Conservation (phyloP, 2,113 vertebrate genomes). For the Myrmecobius fasciatus region DNA sequence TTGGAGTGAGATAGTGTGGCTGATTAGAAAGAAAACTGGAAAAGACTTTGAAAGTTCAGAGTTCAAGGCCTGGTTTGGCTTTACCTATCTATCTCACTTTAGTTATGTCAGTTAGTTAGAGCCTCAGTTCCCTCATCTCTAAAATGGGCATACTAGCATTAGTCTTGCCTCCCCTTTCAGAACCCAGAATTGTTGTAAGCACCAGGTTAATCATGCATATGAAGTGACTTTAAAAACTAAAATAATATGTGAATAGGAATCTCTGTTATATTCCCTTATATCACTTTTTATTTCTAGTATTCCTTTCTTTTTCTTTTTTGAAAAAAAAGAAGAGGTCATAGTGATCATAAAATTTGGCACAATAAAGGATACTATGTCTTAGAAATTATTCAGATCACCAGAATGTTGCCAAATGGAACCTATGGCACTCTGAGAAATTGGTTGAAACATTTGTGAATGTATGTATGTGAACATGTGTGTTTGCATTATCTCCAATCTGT, state of each 20-base stretch:
- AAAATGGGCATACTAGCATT: not conserved
- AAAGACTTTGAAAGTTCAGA: not conserved
- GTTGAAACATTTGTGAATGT: not conserved
- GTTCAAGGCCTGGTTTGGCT: not conserved
- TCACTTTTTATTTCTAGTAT: not conserved
- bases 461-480: not conserved
- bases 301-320: not conserved
- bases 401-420: constrained; percentile 6
- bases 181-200: not conserved
- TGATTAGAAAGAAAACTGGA: not conserved
- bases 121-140: not conserved
- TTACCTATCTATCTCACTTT: not conserved
- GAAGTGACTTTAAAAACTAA: constrained; percentile 11
- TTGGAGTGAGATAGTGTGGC: not conserved
- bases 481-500: constrained; percentile 5
- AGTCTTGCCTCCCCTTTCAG: not conserved
- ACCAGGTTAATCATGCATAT: not conserved
- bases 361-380: not conserved
- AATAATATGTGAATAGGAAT: not conserved
- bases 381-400: not conserved
- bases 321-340: not conserved
- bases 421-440: not conserved
- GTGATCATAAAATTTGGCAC: not conserved
- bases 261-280: not conserved
- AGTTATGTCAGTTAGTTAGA: not conserved